These are phyloP conservation scores for Myopa testacea DNA, from an alignment of 2,888 invertebrate species.

Conservation along the genomic window DNA sequence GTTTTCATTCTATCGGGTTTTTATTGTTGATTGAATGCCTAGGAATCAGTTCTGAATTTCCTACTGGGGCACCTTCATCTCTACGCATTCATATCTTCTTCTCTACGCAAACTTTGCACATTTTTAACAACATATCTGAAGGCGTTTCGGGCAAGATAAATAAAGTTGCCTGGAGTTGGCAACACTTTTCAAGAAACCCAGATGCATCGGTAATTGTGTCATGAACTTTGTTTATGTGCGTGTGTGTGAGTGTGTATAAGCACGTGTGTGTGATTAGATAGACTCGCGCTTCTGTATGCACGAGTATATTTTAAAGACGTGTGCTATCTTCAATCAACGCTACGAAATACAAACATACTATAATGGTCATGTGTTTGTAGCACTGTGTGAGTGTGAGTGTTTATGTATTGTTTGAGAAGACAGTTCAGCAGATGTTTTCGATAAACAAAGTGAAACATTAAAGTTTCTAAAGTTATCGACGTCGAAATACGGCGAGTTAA, in stretches of 20 bases:
- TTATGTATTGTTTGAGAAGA: not conserved
- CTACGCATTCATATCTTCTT: not conserved
- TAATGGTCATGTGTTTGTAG: too few species aligned
- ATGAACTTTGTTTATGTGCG: not conserved
- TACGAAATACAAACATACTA: not conserved
- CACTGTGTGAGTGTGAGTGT: not conserved
- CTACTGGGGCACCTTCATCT: not conserved
- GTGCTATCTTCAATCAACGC: slow-evolving; percentile 6
- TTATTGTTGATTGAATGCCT: too few species aligned
- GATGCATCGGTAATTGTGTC: slow-evolving; percentile 21
- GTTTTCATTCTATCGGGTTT: too few species aligned
- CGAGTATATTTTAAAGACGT: not conserved
- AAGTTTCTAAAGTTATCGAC: too few species aligned
- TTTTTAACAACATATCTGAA: not conserved
- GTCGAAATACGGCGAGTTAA: too few species aligned
- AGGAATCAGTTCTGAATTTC: too few species aligned
- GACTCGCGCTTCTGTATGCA: not conserved
- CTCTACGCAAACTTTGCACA: not conserved
- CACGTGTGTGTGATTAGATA: too few species aligned
- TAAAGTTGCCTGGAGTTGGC: slow-evolving; percentile 5
- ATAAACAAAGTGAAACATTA: not conserved
- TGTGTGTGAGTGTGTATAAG: too few species aligned
- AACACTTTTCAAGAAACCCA: slow-evolving; percentile 1
- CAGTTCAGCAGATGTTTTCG: not conserved
- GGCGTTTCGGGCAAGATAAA: not conserved